phyloP scores from a whole-genome alignment of 2,113 vertebrate genomes.

The Lucifuga dentata region DNA sequence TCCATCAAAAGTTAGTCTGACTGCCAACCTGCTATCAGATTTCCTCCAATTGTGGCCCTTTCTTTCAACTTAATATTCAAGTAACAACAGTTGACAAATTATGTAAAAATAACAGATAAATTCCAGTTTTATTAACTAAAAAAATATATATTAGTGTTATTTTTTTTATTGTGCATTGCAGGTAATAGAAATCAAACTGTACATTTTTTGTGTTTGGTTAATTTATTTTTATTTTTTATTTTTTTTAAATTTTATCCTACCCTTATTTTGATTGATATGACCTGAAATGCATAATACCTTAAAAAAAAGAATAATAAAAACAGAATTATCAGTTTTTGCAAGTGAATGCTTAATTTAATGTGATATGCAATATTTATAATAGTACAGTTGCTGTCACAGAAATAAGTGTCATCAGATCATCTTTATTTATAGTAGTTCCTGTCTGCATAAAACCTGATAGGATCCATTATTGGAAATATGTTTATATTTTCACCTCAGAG shows the following conservation, averaged over 20 bases:
- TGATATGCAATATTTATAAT: slow-evolving; percentile 25
- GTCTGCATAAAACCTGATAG: not conserved
- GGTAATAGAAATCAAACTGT: no score
- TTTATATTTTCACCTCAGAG: not conserved
- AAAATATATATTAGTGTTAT: no score
- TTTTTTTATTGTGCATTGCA: no score
- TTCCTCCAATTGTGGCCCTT: not conserved
- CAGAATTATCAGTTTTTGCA: no score
- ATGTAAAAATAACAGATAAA: no score
- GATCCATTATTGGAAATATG: not conserved
- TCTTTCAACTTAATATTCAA: not conserved
- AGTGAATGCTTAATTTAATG: not conserved
- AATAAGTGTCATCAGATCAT: slow-evolving; percentile 10
- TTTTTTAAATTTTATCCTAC: not conserved
- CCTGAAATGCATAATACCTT: no score
- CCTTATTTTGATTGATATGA: no score
- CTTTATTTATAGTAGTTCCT: not conserved
- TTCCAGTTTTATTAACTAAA: no score
- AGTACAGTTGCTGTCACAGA: slow-evolving; percentile 4
- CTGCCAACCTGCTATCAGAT: not conserved
- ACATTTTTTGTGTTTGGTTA: no score
- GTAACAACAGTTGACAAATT: no score
- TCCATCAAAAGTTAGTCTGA: not conserved
- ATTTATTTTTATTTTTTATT: not conserved
- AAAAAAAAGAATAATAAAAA: no score